Percentiles rank a stretch among this genome's conserved stretches.
phyloP scores from a whole-genome alignment of 1,140 invertebrate genomes.

The Lordiphosa clarofinis region DNA sequence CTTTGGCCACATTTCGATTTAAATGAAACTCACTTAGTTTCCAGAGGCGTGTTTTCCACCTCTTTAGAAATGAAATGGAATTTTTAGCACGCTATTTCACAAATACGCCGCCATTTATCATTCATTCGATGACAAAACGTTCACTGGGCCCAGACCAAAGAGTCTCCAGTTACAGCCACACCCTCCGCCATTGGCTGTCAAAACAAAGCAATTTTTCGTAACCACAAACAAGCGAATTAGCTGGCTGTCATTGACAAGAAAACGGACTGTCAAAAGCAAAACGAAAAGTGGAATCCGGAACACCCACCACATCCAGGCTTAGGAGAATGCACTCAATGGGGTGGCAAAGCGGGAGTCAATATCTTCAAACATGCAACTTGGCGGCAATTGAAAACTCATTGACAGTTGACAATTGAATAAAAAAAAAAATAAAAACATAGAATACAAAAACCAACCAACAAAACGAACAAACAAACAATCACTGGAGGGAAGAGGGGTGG shows the following conservation, averaged over 20 bases:
- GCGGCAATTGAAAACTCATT: slow-evolving; percentile 77
- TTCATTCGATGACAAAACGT: slow-evolving; percentile 25
- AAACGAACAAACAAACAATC: slow-evolving; percentile 1
- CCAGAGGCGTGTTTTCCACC: too few relatives aligned
- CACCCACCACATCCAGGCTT: slow-evolving; percentile 47
- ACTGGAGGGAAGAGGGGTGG: too few relatives aligned
- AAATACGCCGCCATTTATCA: slow-evolving; percentile 42
- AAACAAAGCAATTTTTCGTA: slow-evolving; percentile 44
- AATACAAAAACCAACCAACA: slow-evolving; percentile 34
- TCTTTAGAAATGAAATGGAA: slow-evolving; percentile 8
- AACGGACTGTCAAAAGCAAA: slow-evolving; percentile 63
- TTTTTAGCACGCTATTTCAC: slow-evolving; percentile 33
- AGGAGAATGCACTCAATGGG: slow-evolving; percentile 23
- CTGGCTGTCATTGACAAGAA: slow-evolving; percentile 59
- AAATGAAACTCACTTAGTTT: too few relatives aligned
- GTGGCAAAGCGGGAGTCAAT: slow-evolving; percentile 1
- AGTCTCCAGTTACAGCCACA: slow-evolving; percentile 13
- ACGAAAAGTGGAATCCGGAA: slow-evolving; percentile 40
- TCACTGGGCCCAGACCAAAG: slow-evolving; percentile 5
- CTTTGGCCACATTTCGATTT: too few relatives aligned
- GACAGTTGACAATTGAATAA: slow-evolving; percentile 68
- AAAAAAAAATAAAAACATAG: slow-evolving; percentile 41
- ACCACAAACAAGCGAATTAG: slow-evolving; percentile 57
- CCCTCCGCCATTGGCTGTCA: slow-evolving; percentile 19
- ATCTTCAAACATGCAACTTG: slow-evolving; percentile 74